Base-by-base conservation (phyloP, 2,888 invertebrate species). In the Hypena proboscidalis region DNA sequence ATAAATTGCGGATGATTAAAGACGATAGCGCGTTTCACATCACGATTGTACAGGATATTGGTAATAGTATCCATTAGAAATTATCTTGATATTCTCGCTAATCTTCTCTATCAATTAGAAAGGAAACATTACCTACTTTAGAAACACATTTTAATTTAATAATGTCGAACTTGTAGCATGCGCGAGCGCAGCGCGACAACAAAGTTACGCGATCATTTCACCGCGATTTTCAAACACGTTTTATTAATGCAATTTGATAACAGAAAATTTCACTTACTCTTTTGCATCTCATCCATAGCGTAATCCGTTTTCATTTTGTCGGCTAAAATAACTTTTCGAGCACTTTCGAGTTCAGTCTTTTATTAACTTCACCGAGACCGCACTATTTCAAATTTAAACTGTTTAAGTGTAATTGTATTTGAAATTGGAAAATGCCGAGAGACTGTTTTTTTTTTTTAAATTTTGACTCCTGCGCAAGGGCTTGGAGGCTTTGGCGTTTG, bases 241-340 rank as follows among this genome's bases (percentile, higher is more conserved):
- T 11, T 10, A 14, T 17, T 22, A 8, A 33, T 15, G 29, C 20
- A 22, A 9, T 7, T 23, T 22, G 10, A 25, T 31, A 29, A 34
- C 29, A 21, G 13, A 31, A 44, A 26, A 14, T 29, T 15, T 0
- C 56, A 89, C 90, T 90, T 82, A 90, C 90, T 85, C 81, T 90
- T 90, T 74, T 90, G 89, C 85, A 88, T 82, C 61, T 88, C 90
- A 81, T 90, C 90, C 88, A 90, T 83, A 54, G 90, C 88, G 82
- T 90, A 90, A 88, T 90, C 90, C 87, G 90, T 86, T 84, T 90
- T 90, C 90, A 90, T 90, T 70, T 77, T 80, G 66, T 14, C 66
- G 74, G 41, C 57, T 67, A 56, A 65, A 61, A 55, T 69, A 64
- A 88, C 85, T 86, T 85, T 79, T 81, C 73, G 75, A 77, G 58